phyloP scores from a whole-genome alignment of 2,888 invertebrate species.

The Eutolmus rufibarbis region DNA sequence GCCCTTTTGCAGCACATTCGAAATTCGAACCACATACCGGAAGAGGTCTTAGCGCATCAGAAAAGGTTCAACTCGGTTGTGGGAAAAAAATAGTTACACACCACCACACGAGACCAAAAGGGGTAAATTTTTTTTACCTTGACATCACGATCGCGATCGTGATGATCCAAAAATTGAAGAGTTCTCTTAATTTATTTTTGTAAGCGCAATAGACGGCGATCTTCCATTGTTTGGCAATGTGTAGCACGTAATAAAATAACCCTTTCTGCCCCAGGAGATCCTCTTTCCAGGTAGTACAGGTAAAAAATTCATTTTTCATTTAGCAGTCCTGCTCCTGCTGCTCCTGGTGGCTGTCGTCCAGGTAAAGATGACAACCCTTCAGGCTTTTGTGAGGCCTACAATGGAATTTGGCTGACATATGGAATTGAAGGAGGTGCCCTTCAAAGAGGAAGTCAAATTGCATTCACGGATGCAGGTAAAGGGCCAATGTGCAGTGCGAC shows the following conservation, averaged over 20 bases:
- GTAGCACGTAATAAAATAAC: slow-evolving; percentile 25
- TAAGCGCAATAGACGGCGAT: slow-evolving; percentile 10
- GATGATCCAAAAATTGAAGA: slow-evolving; percentile 33
- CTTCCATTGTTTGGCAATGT: slow-evolving; percentile 16
- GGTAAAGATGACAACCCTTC: slow-evolving; percentile 38
- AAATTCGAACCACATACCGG: slow-evolving; percentile 16
- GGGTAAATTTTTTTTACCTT: slow-evolving; percentile 4
- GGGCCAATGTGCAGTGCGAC: not conserved
- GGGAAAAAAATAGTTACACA: slow-evolving; percentile 8
- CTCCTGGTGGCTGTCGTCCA: slow-evolving; percentile 25
- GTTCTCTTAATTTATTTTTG: slow-evolving; percentile 42
- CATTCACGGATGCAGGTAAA: slow-evolving; percentile 22
- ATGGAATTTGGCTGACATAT: slow-evolving; percentile 38
- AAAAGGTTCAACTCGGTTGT: slow-evolving; percentile 3
- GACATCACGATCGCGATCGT: not conserved
- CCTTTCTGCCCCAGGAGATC: not conserved
- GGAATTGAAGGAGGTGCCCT: not conserved
- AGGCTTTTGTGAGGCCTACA: slow-evolving; percentile 21
- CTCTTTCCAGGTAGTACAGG: slow-evolving; percentile 19
- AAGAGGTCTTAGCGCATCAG: slow-evolving; percentile 25
- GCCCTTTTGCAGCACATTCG: not conserved
- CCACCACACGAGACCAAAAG: not conserved
- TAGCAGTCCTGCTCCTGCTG: not conserved
- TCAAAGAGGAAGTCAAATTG: slow-evolving; percentile 38
- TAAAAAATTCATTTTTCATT: slow-evolving; percentile 35